Percentiles rank a stretch among this genome's conserved stretches.
Conservation (phyloP, 2,113 vertebrate species). For the Crocuta crocuta region DNA sequence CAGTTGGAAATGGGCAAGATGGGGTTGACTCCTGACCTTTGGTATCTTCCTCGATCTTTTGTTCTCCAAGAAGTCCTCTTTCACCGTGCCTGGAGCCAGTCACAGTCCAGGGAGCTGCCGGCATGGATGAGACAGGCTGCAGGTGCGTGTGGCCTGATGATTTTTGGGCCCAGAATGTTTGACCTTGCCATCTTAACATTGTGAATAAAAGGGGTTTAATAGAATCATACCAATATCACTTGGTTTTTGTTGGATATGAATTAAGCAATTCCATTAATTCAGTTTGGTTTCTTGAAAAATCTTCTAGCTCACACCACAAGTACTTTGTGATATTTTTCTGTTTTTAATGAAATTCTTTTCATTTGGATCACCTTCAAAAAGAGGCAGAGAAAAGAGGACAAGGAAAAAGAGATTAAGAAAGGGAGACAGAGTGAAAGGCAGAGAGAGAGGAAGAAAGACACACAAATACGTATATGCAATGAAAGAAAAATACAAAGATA, state of each 20-base stretch:
- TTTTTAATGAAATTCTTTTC: conserved; percentile 32
- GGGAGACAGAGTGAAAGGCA: not conserved
- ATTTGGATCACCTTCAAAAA: not conserved
- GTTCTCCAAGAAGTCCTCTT: not conserved
- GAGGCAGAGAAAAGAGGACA: not conserved
- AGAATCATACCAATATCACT: not conserved
- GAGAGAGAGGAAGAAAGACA: not conserved
- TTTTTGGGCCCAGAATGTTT: not conserved
- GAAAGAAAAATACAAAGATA: not conserved
- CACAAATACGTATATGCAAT: accelerated
- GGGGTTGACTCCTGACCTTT: not conserved
- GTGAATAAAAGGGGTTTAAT: not conserved
- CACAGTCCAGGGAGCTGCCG: not conserved
- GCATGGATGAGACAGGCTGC: not conserved
- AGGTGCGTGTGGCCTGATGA: not conserved
- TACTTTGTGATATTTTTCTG: conserved; percentile 1
- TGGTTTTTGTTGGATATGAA: not conserved
- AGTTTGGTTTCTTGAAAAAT: conserved; percentile 1
- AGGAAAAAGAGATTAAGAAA: not conserved
- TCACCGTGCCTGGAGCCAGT: not conserved
- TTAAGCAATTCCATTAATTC: not conserved
- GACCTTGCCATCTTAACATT: not conserved
- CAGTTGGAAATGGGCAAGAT: too few species aligned
- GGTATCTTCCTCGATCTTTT: not conserved
- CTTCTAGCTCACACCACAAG: not conserved